These are phyloP conservation scores for Dasypolia templi DNA, from an alignment of 2,888 invertebrate species.

Conservation along the genomic window DNA sequence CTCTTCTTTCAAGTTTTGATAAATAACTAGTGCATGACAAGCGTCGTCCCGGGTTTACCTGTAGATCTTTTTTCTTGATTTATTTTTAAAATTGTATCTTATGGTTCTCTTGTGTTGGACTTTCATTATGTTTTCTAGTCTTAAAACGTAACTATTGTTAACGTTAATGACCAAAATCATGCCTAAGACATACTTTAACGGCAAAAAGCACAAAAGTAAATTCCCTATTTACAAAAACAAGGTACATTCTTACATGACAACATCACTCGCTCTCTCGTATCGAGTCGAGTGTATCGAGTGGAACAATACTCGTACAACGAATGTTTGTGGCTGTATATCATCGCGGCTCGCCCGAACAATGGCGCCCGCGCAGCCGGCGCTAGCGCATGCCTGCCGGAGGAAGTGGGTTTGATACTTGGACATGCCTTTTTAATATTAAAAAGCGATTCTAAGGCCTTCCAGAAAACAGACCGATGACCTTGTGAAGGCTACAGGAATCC, in stretches of 20 bases:
- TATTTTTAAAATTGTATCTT: no score
- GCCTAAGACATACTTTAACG: neutral
- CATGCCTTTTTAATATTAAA: no score
- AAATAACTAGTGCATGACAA: neutral
- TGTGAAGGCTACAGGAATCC: no score
- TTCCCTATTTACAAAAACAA: slow-evolving; percentile 38
- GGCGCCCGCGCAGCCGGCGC: slow-evolving; percentile 81
- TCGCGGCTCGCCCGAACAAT: slow-evolving; percentile 77
- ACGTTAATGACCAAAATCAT: neutral
- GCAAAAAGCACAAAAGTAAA: slow-evolving; percentile 22
- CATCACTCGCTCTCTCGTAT: slow-evolving; percentile 56
- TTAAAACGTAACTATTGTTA: no score
- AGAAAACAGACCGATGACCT: no score
- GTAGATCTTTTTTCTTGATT: no score
- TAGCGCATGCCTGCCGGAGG: slow-evolving; percentile 69
- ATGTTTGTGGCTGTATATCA: slow-evolving; percentile 77
- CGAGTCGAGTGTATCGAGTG: slow-evolving; percentile 60
- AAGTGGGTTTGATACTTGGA: slow-evolving; percentile 75
- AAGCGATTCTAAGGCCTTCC: no score
- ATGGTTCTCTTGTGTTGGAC: no score
- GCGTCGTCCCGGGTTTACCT: no score
- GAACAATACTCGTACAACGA: slow-evolving; percentile 67
- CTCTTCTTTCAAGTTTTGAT: neutral
- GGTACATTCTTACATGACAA: slow-evolving; percentile 36
- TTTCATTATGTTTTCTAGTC: no score